Percentiles rank a stretch among this genome's conserved stretches.
Conservation (phyloP, 2,113 vertebrate species). For the Oceanites oceanicus region DNA sequence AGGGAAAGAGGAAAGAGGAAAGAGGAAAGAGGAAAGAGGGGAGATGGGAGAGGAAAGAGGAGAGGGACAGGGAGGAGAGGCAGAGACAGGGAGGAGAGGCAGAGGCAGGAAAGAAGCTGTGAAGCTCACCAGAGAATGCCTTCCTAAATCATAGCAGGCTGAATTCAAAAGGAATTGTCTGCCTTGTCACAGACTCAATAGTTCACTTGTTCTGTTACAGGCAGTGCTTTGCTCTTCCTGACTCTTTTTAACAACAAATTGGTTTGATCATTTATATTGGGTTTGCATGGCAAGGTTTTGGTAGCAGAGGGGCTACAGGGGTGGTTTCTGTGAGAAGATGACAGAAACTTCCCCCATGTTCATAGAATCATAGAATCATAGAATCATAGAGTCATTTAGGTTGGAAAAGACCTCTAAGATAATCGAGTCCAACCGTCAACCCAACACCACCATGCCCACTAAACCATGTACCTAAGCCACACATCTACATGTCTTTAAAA, state of each 20-base stretch:
- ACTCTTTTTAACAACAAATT: background rate
- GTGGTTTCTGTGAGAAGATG: no score
- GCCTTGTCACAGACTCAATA: background rate
- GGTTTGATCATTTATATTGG: background rate
- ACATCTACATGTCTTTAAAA: no score
- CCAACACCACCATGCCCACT: no score
- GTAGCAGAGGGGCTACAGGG: no score
- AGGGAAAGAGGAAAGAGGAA: background rate
- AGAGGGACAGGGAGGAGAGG: background rate
- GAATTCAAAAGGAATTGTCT: background rate
- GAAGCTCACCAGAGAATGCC: background rate
- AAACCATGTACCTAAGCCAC: no score
- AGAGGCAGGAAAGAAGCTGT: background rate
- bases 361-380: no score
- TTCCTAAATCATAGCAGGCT: background rate
- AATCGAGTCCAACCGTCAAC: no score
- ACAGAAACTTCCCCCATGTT: no score
- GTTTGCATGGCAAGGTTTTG: no score
- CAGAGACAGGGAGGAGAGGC: background rate
- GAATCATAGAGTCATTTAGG: no score
- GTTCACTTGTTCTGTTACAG: background rate
- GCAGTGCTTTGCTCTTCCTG: background rate
- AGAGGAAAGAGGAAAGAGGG: background rate
- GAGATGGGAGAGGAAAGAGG: background rate
- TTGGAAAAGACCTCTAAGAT: no score